Evolutionary conservation across 2,888 invertebrate species (phyloP).

Genomic region (Axea sp.): DNA sequence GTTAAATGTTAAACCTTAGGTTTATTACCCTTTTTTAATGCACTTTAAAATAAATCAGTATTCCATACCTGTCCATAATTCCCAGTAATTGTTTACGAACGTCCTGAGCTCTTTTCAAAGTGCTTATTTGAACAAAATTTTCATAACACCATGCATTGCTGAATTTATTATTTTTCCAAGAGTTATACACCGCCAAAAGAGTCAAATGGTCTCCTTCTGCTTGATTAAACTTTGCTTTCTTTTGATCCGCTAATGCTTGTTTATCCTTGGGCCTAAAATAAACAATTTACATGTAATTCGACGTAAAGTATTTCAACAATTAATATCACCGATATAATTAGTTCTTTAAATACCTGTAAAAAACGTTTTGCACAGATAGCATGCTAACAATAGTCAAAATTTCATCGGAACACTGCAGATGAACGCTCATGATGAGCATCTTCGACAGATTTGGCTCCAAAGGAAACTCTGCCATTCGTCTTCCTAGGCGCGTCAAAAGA

Average conservation of each 20-base stretch:
- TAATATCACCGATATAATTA: too few species aligned
- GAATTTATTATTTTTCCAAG: conserved; percentile 99
- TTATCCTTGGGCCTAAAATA: conserved; percentile 91
- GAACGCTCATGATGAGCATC: conserved; percentile 99
- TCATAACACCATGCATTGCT: conserved; percentile 99
- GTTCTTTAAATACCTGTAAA: too few species aligned
- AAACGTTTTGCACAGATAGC: conserved; percentile 99
- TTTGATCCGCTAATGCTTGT: conserved; percentile 98
- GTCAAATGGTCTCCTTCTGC: conserved; percentile 99
- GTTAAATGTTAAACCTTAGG: too few species aligned
- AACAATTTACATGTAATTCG: conserved; percentile 33
- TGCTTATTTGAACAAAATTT: conserved; percentile 98
- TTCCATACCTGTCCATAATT: conserved; percentile 95
- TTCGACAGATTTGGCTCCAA: conserved; percentile 98
- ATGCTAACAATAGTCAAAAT: conserved; percentile 99
- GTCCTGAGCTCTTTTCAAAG: conserved; percentile 97
- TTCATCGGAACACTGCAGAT: conserved; percentile 98
- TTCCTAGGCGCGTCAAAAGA: conserved; percentile 86
- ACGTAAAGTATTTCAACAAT: too few species aligned
- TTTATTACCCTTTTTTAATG: too few species aligned
- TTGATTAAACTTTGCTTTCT: conserved; percentile 99
- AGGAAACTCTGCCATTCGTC: conserved; percentile 99
- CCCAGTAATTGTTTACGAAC: conserved; percentile 98
- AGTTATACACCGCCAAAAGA: conserved; percentile 98
- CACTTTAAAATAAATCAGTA: background rate